These are phyloP conservation scores for Labrus mixtus DNA, from an alignment of 2,113 vertebrate species.

Conservation along the genomic window DNA sequence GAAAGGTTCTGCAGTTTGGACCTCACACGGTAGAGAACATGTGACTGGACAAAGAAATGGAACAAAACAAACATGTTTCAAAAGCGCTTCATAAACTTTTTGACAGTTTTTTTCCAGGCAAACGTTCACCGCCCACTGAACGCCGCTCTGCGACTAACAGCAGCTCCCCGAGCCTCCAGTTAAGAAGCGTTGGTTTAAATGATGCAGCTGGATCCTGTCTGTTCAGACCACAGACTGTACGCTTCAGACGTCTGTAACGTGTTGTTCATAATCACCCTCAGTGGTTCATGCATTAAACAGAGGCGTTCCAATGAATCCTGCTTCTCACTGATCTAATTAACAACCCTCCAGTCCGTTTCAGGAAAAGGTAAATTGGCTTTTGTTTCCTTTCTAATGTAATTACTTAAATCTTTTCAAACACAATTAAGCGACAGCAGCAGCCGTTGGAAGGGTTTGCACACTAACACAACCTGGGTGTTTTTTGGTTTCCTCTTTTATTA, in stretches of 20 bases:
- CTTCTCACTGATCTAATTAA: constrained; percentile 38
- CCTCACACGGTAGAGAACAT: no score
- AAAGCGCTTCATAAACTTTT: no score
- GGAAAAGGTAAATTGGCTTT: constrained; percentile 59
- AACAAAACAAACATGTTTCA: no score
- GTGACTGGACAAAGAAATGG: no score
- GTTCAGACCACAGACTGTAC: not conserved
- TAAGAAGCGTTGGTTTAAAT: no score
- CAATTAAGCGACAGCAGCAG: constrained; percentile 47
- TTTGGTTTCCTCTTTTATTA: constrained; percentile 6
- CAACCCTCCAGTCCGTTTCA: constrained; percentile 44
- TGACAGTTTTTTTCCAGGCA: no score
- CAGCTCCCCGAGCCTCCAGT: no score
- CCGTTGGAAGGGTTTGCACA: not conserved
- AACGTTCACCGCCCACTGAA: no score
- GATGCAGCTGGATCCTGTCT: not conserved
- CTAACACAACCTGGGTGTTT: constrained; percentile 9
- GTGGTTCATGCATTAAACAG: constrained; percentile 15
- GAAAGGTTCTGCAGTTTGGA: no score
- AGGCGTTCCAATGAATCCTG: constrained; percentile 27
- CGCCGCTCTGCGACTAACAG: no score
- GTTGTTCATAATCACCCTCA: not conserved
- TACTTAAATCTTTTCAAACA: constrained; percentile 59
- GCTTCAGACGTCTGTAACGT: not conserved
- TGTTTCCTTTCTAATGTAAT: constrained; percentile 51